Evolutionary conservation across 2,797 vertebrate species (phyloP).

Genomic region (Basileuterus tristriatus): DNA sequence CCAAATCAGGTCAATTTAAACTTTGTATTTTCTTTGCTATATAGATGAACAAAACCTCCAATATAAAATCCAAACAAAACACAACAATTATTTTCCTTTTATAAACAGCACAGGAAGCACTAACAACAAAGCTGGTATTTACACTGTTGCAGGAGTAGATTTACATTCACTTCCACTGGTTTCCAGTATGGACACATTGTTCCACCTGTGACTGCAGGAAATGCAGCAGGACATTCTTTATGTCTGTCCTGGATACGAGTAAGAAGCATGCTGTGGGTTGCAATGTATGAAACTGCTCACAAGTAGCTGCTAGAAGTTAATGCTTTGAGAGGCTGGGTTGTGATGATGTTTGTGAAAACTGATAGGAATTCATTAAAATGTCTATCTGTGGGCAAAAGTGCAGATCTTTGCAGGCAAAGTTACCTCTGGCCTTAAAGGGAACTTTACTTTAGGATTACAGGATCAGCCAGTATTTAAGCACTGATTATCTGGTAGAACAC

Average conservation of each 20-base stretch:
- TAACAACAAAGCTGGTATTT: background rate
- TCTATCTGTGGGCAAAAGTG: background rate
- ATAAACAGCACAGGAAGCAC: background rate
- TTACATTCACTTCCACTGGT: background rate
- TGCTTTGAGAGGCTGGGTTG: background rate
- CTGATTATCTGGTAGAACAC: background rate
- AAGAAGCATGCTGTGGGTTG: background rate
- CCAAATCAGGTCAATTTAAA: background rate
- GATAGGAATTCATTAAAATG: background rate
- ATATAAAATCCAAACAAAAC: background rate
- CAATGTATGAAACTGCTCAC: background rate
- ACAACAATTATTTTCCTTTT: background rate
- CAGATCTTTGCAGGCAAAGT: background rate
- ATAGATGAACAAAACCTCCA: background rate
- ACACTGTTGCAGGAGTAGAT: background rate
- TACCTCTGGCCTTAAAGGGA: background rate
- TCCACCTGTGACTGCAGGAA: background rate
- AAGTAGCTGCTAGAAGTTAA: background rate
- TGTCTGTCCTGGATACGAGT: background rate
- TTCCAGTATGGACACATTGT: background rate
- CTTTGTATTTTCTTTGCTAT: background rate
- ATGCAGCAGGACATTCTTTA: background rate
- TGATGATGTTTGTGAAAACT: background rate
- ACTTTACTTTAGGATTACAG: conserved; percentile 21
- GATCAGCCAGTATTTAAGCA: background rate